These are phyloP conservation scores for Gymnogyps californianus DNA, from an alignment of 2,113 vertebrate genomes.

Conservation along the genomic window DNA sequence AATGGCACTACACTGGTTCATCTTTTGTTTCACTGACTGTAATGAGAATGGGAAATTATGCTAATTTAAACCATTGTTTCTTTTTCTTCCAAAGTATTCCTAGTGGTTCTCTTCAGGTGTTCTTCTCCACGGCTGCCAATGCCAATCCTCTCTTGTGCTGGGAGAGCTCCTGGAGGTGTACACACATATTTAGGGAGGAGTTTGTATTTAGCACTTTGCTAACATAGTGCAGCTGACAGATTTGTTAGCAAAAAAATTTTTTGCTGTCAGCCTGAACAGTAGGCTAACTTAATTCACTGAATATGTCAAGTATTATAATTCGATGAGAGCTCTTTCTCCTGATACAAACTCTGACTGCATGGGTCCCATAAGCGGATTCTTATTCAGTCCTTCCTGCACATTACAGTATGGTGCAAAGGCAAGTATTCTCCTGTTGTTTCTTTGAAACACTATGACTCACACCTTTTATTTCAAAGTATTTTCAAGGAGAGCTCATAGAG, in stretches of 20 bases:
- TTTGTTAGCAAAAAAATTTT: background rate
- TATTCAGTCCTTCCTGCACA: background rate
- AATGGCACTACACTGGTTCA: accelerated
- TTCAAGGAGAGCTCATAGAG: background rate
- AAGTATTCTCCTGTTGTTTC: background rate
- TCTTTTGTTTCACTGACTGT: background rate
- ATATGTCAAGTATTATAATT: background rate
- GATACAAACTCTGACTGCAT: background rate
- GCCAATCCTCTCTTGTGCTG: background rate
- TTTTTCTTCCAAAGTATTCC: background rate
- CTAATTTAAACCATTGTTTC: background rate
- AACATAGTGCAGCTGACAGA: background rate
- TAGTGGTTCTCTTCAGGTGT: background rate
- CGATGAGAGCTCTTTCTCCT: background rate
- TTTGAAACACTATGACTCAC: background rate
- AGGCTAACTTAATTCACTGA: background rate
- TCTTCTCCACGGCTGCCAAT: background rate
- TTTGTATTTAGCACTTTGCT: background rate
- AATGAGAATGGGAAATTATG: background rate
- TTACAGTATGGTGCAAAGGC: background rate
- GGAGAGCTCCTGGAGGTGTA: background rate
- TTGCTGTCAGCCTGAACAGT: background rate
- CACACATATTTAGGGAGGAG: background rate
- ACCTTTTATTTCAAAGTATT: background rate
- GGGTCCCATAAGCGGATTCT: background rate